Evolutionary conservation across 2,888 invertebrate species (phyloP), one percentile per base, ranked within the genome.

Genomic region (Toxonevra muliebris): DNA sequence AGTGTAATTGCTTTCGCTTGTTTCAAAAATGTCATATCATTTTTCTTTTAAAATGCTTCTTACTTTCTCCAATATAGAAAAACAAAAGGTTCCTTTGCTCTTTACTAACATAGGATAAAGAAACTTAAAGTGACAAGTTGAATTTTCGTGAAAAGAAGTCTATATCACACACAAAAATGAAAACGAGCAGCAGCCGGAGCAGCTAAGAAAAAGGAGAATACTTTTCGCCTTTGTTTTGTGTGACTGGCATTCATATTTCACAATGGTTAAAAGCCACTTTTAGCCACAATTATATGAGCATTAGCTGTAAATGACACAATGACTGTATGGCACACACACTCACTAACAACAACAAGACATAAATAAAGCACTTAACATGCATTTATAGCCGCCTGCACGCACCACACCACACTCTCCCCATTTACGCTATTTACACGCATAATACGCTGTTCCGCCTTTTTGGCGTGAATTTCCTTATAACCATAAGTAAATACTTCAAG

Each of bases 291-390:
- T 61, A 61, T 61, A 52, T 30, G 61, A 50, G 41, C 61, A 61
- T 61, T 61, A 61, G 61, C 61, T 52, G 52, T 19, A 17, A 53
- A 52, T 61, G 53, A 52, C 61, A 61, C 61, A 61, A 53, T 48
- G 20, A 17, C 48, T 19, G 30, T 30, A 7, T 30, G 30, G 30
- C 30, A 30, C 30, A 30, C 30, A 30, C 30, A 4, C 30, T 30
- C 30, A 30, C 2, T 7, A 30, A 30, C 30, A 30, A 42, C n/a
- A 11, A 58, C 9, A n/a, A 43, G 10, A 2, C 50, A 61, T 61
- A 61, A 61, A 61, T 53, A 61, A 61, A 61, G 61, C 61, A 61
- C 61, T 61, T 61, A 61, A 52, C 61, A 61, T n/a, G n/a, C 55
- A 19, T 55, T 20, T 30, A 30, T 9, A 55, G n/a, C 55, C 17